These are phyloP conservation scores for Standfussiana lucernea DNA, from an alignment of 2,888 invertebrate genomes.

Conservation along the genomic window DNA sequence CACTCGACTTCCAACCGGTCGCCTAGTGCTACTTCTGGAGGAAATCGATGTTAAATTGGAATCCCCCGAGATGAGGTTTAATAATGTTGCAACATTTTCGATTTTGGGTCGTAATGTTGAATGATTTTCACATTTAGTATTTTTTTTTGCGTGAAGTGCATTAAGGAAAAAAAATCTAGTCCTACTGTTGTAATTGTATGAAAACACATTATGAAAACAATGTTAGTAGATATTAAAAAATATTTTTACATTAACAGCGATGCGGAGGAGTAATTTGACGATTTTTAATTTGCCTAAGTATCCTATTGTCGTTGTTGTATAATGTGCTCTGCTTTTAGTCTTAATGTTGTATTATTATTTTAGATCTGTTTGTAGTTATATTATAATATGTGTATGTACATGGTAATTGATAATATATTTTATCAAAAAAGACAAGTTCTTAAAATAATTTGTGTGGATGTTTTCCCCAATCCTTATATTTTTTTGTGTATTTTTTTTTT, in stretches of 20 bases:
- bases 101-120: background rate
- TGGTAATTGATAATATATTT: no score
- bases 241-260: no score
- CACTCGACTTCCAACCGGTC: conserved; percentile 48
- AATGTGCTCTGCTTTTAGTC: no score
- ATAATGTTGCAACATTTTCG: conserved; percentile 41
- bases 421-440: background rate
- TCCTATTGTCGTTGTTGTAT: no score
- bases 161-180: background rate
- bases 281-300: no score
- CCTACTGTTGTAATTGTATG: background rate
- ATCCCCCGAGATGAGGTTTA: conserved; percentile 13
- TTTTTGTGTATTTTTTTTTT: background rate
- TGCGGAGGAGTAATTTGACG: no score
- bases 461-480: no score
- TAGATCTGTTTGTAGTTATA: no score
- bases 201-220: no score
- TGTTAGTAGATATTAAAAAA: background rate
- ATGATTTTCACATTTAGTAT: background rate
- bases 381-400: no score
- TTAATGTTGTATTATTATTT: no score
- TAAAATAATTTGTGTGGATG: background rate
- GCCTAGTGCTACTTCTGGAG: conserved; percentile 53
- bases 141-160: background rate
- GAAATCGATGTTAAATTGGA: conserved; percentile 62